Evolutionary conservation across 2,113 vertebrate species (phyloP), one percentile per base, ranked within the genome.

Genomic region (Silurus glanis): DNA sequence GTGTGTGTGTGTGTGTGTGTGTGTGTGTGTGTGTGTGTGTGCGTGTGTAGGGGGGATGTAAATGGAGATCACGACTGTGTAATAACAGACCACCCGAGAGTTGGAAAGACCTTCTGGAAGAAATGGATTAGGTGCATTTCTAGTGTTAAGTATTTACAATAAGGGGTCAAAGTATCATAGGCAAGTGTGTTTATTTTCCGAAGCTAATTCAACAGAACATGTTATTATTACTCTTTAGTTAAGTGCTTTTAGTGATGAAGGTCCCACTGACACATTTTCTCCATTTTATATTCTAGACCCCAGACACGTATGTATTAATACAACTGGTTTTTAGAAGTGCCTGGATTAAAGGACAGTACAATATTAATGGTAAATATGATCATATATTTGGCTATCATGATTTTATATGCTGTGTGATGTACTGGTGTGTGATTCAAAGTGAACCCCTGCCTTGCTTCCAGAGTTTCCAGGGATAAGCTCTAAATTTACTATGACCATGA

Each of bases 11-110:
- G 61, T 64, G 61, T 23, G 23, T 55, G 74, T 55, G 74, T n/a
- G 21, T 53, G 28, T 21, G 67, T 71, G 67, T 28, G 66, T 28
- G 66, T 28, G n/a, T 28, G 69, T 72, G 37, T 3, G 69, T 72
- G 61, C 8, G 45, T 55, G 79, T 62, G 56, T 61, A 25, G 17
- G 28, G 21, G 56, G 3, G 62, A 14, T 80, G 76, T 28, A 16
- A 59, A 45, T 10, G 9, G 8, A 8, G 55, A 64, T 9, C 3
- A 49, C 6, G 14, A 25, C 21, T 19, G 17, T 6, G 9, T 78
- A 37, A 21, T 8, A 75, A 16, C 21, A 51, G 83, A 64, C 83
- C 83, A 76, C 83, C 83, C 71, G 61, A 25, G 45, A 49, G 5
- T 47, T 83, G 67, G 55, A 75, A 7, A 62, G 69, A 23, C 12